A percentile compares a stretch with the other conserved stretches of the same genome.
Conservation (phyloP, 2,797 vertebrate species). For the Labeo calbasu region DNA sequence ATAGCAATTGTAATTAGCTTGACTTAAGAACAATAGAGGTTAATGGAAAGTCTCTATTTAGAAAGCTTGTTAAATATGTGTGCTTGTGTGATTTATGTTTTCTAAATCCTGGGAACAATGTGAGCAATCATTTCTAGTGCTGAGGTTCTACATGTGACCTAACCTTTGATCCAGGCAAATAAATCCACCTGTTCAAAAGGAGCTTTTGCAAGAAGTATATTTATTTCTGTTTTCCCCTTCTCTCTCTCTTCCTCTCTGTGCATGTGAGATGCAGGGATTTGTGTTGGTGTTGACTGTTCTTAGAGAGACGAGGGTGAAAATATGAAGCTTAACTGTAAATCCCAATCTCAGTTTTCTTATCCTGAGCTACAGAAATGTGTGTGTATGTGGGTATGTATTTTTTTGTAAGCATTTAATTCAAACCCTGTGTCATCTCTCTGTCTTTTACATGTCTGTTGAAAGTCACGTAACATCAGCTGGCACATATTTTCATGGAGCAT, state of each 20-base stretch:
- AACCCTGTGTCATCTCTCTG: conserved; percentile 60
- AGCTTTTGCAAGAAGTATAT: conserved; percentile 38
- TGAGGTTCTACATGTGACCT: conserved; percentile 65
- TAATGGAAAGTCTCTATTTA: conserved; percentile 17
- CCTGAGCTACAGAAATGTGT: conserved; percentile 77
- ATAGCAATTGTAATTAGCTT: background rate
- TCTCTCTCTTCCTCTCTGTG: conserved; percentile 61
- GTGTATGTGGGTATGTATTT: conserved; percentile 72
- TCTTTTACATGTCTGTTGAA: conserved; percentile 74
- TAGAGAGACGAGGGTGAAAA: conserved; percentile 75
- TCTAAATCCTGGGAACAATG: conserved; percentile 50
- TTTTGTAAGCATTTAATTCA: conserved; percentile 53
- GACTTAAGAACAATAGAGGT: conserved; percentile 49
- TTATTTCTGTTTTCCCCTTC: conserved; percentile 22
- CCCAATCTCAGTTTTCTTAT: conserved; percentile 83
- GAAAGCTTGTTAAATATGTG: conserved; percentile 53
- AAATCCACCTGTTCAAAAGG: conserved; percentile 78
- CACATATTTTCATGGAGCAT: conserved; percentile 61
- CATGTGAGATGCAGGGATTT: conserved; percentile 71
- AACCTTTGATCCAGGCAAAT: conserved; percentile 73
- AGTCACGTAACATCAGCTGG: conserved; percentile 55
- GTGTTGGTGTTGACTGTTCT: conserved; percentile 74
- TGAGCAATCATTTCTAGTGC: conserved; percentile 68
- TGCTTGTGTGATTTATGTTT: conserved; percentile 60
- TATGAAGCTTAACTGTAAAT: conserved; percentile 83